phyloP scores from a whole-genome alignment of 2,888 invertebrate genomes.

The Argyra leucocephala region DNA sequence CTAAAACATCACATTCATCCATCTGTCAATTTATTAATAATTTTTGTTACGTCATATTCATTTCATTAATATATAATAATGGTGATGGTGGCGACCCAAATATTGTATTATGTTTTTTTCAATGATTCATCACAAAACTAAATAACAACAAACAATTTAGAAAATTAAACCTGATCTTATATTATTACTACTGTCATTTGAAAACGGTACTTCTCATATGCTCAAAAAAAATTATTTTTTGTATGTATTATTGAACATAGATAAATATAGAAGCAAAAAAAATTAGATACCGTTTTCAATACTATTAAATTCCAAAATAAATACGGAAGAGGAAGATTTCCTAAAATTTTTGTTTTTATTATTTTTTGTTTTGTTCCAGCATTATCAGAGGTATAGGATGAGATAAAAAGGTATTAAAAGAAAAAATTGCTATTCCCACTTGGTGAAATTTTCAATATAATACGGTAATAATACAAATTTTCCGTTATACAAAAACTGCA shows the following conservation, averaged over 20 bases:
- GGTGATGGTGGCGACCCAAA: too few relatives aligned
- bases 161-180: too few relatives aligned
- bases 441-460: too few relatives aligned
- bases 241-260: neutral
- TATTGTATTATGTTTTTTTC: neutral
- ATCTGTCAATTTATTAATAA: too few relatives aligned
- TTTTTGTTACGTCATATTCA: too few relatives aligned
- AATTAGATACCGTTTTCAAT: neutral
- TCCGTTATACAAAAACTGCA: neutral
- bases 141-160: too few relatives aligned
- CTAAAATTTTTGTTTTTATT: neutral
- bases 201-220: neutral
- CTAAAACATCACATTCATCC: too few relatives aligned
- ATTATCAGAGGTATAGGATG: neutral
- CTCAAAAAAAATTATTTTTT: neutral
- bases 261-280: neutral
- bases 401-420: neutral
- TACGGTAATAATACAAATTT: too few relatives aligned
- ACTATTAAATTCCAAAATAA: neutral
- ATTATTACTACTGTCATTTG: too few relatives aligned
- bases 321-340: neutral
- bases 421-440: too few relatives aligned
- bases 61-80: too few relatives aligned
- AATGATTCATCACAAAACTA: neutral
- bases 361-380: too few relatives aligned